These are phyloP conservation scores for Notarius lentiginosus DNA, from an alignment of 2,113 vertebrate species.

Conservation along the genomic window DNA sequence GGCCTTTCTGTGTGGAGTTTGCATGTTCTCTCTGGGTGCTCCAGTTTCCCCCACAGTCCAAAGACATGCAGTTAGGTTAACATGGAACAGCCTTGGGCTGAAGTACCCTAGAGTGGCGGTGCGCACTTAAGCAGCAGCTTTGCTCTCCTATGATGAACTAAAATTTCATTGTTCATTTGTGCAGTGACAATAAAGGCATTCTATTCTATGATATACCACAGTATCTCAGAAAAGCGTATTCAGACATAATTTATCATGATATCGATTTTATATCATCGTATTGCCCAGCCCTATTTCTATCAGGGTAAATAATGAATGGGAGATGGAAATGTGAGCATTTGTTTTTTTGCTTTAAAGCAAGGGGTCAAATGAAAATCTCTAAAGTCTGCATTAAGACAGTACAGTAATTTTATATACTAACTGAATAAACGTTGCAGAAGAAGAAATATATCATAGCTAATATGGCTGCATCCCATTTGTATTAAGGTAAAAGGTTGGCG, in stretches of 20 bases:
- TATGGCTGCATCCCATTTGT: conserved; percentile 41
- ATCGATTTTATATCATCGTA: neutral
- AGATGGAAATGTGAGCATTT: conserved; percentile 21
- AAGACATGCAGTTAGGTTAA: too few relatives aligned
- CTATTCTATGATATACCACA: too few relatives aligned
- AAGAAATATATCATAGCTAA: conserved; percentile 24
- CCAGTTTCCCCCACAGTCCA: too few relatives aligned
- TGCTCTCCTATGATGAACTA: too few relatives aligned
- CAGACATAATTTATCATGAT: neutral
- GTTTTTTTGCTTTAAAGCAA: neutral
- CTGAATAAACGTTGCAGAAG: neutral
- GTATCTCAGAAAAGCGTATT: neutral
- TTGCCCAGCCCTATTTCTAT: neutral
- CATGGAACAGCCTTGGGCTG: too few relatives aligned
- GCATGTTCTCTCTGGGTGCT: too few relatives aligned
- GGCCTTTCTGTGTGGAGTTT: too few relatives aligned
- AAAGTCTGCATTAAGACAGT: neutral
- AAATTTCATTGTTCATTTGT: too few relatives aligned
- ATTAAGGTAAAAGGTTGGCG: conserved; percentile 40
- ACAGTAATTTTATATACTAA: neutral
- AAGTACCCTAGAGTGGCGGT: too few relatives aligned
- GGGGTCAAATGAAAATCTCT: neutral
- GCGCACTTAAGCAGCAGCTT: too few relatives aligned
- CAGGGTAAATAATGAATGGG: neutral
- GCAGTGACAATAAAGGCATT: too few relatives aligned